Evolutionary conservation across 2,888 invertebrate species (phyloP).

Genomic region (Drosophila barbarae): DNA sequence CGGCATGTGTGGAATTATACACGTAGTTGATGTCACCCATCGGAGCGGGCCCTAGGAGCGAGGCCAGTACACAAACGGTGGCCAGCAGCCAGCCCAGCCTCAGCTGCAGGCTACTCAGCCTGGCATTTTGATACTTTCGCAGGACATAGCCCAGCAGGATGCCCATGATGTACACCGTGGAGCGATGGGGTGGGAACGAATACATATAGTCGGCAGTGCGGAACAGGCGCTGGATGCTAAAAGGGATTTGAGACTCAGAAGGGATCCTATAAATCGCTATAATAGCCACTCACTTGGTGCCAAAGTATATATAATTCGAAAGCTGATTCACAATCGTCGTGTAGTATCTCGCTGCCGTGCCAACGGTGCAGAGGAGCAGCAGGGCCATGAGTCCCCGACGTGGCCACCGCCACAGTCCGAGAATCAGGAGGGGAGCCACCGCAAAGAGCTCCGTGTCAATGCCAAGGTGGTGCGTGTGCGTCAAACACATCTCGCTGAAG

Average conservation of each 20-base stretch:
- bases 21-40: constrained; percentile 84
- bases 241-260: neutral
- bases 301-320: constrained; percentile 85
- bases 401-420: constrained; percentile 83
- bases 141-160: constrained; percentile 83
- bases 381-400: constrained; percentile 81
- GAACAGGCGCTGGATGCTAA: constrained; percentile 84
- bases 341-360: constrained; percentile 83
- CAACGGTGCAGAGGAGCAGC: constrained; percentile 80
- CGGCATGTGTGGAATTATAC: constrained; percentile 84
- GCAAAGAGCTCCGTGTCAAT: constrained; percentile 86
- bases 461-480: constrained; percentile 86
- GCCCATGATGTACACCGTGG: constrained; percentile 86
- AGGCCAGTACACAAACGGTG: constrained; percentile 80
- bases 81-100: constrained; percentile 82
- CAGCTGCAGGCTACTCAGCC: constrained; percentile 79
- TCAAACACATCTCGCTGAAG: constrained; percentile 86
- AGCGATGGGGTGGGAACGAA: constrained; percentile 84
- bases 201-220: constrained; percentile 86
- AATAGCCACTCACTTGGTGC: constrained; percentile 83
- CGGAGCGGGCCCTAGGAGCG: constrained; percentile 83
- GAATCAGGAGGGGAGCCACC: constrained; percentile 83
- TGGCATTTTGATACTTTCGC: constrained; percentile 79
- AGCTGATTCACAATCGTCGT: constrained; percentile 83
- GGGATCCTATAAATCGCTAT: no score